Evolutionary conservation across 2,888 invertebrate genomes (phyloP).

Genomic region (Urechis unicinctus): DNA sequence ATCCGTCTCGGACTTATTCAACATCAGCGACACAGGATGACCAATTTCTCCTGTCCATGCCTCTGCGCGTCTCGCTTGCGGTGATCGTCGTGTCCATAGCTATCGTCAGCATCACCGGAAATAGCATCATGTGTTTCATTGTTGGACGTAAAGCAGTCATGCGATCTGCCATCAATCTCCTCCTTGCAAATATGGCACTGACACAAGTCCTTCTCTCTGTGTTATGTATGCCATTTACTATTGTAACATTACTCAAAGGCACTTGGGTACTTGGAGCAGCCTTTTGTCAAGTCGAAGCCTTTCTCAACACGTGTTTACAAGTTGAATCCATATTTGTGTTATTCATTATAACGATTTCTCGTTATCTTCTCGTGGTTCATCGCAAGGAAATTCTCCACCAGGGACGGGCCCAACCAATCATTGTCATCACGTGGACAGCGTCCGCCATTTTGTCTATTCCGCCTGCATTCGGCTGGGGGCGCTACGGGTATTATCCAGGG

Average conservation of each 20-base stretch:
- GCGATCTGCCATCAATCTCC: conserved; percentile 41
- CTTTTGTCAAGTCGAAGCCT: conserved; percentile 22
- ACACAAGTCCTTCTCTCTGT: conserved; percentile 27
- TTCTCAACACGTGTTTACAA: conserved; percentile 26
- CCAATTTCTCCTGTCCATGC: too few relatives aligned
- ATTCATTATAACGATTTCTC: conserved; percentile 33
- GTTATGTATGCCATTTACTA: conserved; percentile 28
- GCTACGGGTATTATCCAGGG: conserved; percentile 15
- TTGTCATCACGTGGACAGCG: conserved; percentile 23
- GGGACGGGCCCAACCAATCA: conserved; percentile 21
- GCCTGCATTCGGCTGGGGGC: conserved; percentile 26
- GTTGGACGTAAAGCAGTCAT: conserved; percentile 36
- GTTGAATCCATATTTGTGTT: conserved; percentile 29
- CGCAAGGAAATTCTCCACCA: conserved; percentile 28
- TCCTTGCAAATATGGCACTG: conserved; percentile 36
- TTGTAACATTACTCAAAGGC: conserved; percentile 20
- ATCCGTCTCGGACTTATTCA: too few relatives aligned
- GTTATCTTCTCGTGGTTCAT: conserved; percentile 35
- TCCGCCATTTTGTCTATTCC: conserved; percentile 23
- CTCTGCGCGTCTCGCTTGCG: not conserved
- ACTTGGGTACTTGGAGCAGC: conserved; percentile 20
- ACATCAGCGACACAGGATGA: too few relatives aligned
- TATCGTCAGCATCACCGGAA: conserved; percentile 25
- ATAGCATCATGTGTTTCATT: conserved; percentile 32
- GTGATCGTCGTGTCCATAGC: not conserved